Evolutionary conservation across 2,888 invertebrate species (phyloP).

Genomic region (Parnassius orleans): DNA sequence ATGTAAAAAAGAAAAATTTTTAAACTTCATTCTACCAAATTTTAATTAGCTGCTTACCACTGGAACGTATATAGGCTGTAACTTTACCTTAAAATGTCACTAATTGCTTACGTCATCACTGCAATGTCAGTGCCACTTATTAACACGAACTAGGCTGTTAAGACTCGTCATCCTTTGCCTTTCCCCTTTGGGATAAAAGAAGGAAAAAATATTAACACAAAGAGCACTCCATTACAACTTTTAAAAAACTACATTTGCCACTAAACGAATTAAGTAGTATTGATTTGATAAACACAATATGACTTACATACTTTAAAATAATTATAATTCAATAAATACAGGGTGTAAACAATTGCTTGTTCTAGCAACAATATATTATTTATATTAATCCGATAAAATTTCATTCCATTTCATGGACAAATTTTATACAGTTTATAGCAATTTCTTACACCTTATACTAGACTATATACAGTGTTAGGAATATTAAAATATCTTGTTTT

Average conservation of each 20-base stretch:
- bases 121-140: neutral
- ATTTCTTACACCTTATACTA: slow-evolving; percentile 65
- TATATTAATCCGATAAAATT: slow-evolving; percentile 28
- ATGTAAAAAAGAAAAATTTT: too few species aligned
- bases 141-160: too few species aligned
- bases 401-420: slow-evolving; percentile 57
- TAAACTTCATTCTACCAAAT: too few species aligned
- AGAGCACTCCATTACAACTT: slow-evolving; percentile 16
- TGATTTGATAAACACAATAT: slow-evolving; percentile 20
- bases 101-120: slow-evolving; percentile 8
- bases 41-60: too few species aligned
- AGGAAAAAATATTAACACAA: neutral
- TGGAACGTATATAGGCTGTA: too few species aligned
- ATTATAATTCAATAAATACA: slow-evolving; percentile 52
- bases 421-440: slow-evolving; percentile 46
- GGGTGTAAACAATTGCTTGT: slow-evolving; percentile 60
- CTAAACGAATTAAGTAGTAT: slow-evolving; percentile 24
- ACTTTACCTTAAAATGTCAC: neutral
- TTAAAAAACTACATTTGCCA: slow-evolving; percentile 9
- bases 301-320: slow-evolving; percentile 40
- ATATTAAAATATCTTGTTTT: slow-evolving; percentile 62
- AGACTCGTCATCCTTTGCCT: too few species aligned
- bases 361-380: slow-evolving; percentile 26
- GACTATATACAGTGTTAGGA: slow-evolving; percentile 61
- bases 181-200: too few species aligned